A percentile compares a stretch with the other conserved stretches of the same genome.
Conservation (phyloP, 1,140 invertebrate species). For the Drosophila tsacasi region DNA sequence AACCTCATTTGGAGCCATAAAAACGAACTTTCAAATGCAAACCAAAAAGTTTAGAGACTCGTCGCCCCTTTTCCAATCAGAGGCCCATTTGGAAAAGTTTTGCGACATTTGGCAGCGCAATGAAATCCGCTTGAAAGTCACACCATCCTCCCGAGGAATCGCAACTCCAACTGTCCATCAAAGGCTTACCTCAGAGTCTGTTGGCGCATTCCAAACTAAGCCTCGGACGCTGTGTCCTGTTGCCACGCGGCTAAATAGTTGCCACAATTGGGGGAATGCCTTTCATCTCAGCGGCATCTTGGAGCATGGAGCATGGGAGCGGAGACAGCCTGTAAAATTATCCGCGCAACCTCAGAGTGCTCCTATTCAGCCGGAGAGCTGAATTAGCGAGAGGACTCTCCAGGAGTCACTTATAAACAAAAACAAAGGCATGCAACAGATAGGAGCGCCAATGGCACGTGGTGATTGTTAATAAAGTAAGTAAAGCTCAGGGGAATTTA, state of each 20-base stretch:
- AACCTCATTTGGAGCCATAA: slow-evolving; percentile 44
- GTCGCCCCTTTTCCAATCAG: slow-evolving; percentile 29
- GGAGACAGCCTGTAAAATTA: slow-evolving; percentile 25
- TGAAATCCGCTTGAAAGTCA: slow-evolving; percentile 26
- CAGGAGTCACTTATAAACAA: slow-evolving; percentile 30
- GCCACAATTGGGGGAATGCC: slow-evolving; percentile 32
- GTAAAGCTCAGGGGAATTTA: not conserved
- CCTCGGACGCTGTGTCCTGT: slow-evolving; percentile 42
- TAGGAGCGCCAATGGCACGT: slow-evolving; percentile 3
- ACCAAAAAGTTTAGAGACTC: slow-evolving; percentile 17
- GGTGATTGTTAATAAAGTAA: not conserved
- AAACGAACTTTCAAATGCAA: slow-evolving; percentile 41
- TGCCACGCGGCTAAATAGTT: slow-evolving; percentile 40
- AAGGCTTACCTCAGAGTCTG: slow-evolving; percentile 39
- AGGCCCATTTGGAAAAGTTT: slow-evolving; percentile 38
- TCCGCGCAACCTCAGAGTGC: slow-evolving; percentile 34
- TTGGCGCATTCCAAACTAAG: slow-evolving; percentile 37
- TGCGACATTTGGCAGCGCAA: slow-evolving; percentile 30
- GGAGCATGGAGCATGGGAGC: not conserved
- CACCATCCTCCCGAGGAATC: slow-evolving; percentile 2
- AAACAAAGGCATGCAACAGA: slow-evolving; percentile 58
- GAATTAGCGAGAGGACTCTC: not conserved
- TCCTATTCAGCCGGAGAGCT: slow-evolving; percentile 14
- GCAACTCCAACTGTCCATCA: slow-evolving; percentile 28
- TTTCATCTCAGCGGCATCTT: slow-evolving; percentile 22